Evolutionary conservation across 2,888 invertebrate species (phyloP), one percentile per base, ranked within the genome.

Genomic region (Cryptus viduatorius): DNA sequence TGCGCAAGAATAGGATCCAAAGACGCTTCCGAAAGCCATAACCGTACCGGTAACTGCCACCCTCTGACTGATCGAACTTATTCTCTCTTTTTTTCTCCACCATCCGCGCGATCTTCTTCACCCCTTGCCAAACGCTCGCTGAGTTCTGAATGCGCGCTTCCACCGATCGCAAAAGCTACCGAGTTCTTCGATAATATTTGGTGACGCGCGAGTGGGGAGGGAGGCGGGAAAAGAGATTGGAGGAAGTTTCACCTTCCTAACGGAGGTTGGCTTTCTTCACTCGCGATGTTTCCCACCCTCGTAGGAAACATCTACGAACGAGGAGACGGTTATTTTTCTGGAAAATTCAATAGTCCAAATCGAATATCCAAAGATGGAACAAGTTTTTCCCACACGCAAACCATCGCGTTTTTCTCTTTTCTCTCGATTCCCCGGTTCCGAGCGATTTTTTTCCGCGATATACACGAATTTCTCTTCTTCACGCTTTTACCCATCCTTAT

Each of bases 21-120:
- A 91, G 90, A 90, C 84, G 93, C 93, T 94, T 94, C 94, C 94
- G 93, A 93, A 93, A 93, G 92, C 93, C 93, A 94, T 93, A 94
- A 93, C 93, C 93, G 93, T 93, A 93, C 93, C 94, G 93, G 94
- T 93, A 94, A 94, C 93, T 92, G 93, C 92, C 93, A 91, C 92
- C 92, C 91, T 90, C 92, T 90, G 92, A 93, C 92, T 92, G 93
- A 93, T 93, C 93, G 90, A 92, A 92, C 92, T 92, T 92, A 92
- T 93, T 93, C 92, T 92, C 90, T 91, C 31, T 65, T 67, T 72
- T 75, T 48, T 79, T 68, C 81, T 85, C 83, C 81, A 59, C 86
- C 83, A 85, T 80, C 85, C 83, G 83, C 73, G 79, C 76, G 75
- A 56, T 56, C 68, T 69, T 48, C 75, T 61, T 29, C 53, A 73